A percentile compares a stretch with the other conserved stretches of the same genome.
Evolutionary conservation across 2,113 vertebrate genomes (phyloP).

Genomic region (Entelurus aequoreus): DNA sequence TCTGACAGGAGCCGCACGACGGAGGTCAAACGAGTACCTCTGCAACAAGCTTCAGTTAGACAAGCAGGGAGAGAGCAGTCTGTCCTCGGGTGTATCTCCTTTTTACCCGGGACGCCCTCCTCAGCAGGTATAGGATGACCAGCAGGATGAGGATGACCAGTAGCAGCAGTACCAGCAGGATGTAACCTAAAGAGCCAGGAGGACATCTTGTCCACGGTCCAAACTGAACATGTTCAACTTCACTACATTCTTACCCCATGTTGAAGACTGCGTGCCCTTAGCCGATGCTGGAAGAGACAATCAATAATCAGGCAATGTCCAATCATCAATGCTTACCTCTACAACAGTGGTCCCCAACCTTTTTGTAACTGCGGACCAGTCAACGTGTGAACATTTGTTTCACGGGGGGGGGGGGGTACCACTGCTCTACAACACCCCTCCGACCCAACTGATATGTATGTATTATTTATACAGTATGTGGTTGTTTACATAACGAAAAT

Average conservation of each 20-base stretch:
- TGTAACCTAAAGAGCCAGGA: neutral
- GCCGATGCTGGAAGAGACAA: neutral
- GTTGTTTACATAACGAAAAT: no score
- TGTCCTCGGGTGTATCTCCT: neutral
- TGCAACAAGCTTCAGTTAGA: neutral
- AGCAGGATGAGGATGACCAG: neutral
- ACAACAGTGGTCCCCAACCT: no score
- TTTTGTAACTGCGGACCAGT: no score
- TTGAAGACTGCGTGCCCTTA: no score
- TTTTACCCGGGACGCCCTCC: constrained; percentile 2
- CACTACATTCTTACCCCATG: neutral
- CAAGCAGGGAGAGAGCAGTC: neutral
- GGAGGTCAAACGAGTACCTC: constrained; percentile 5
- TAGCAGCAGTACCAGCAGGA: neutral
- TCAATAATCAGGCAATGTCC: no score
- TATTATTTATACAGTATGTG: no score
- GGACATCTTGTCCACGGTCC: neutral
- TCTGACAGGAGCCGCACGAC: neutral
- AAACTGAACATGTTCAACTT: neutral
- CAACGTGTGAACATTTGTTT: no score
- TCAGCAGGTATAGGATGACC: constrained; percentile 4
- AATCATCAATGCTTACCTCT: no score
- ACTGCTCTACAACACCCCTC: no score
- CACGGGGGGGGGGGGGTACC: no score
- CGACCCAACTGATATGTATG: no score